These are phyloP conservation scores for Cettia cetti DNA, from an alignment of 2,113 vertebrate genomes.

Conservation along the genomic window DNA sequence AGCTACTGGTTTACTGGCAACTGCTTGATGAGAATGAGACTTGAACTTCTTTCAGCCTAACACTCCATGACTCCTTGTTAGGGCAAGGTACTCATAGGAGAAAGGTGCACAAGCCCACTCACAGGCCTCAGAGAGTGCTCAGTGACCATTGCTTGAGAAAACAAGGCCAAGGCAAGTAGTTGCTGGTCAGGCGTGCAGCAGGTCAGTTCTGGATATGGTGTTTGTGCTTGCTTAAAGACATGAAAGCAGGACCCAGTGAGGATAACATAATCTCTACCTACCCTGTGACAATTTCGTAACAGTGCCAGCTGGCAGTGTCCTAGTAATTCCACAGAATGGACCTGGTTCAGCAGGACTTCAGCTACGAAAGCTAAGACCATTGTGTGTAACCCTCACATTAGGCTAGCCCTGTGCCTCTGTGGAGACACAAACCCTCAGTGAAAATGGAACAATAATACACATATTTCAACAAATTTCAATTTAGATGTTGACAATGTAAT, in stretches of 20 bases:
- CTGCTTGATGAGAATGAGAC: not conserved
- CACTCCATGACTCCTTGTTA: not conserved
- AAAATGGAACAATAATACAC: not conserved
- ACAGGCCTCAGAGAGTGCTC: not conserved
- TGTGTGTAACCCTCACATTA: not conserved
- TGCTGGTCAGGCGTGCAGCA: not conserved
- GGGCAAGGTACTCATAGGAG: not conserved
- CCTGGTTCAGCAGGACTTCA: not conserved
- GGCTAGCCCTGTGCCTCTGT: not conserved
- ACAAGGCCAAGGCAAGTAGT: accelerated
- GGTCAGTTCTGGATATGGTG: not conserved
- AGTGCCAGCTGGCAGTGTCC: not conserved
- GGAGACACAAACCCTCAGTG: not conserved
- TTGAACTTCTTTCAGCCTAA: not conserved
- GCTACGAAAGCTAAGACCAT: not conserved
- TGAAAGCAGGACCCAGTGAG: not conserved
- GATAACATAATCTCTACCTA: not conserved
- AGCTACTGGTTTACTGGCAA: not conserved
- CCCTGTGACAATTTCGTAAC: not conserved
- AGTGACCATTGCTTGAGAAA: not conserved
- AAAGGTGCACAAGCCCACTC: accelerated
- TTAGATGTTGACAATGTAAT: not conserved
- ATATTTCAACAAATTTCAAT: not conserved
- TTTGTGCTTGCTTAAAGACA: not conserved
- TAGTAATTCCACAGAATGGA: not conserved